Evolutionary conservation across 2,113 vertebrate species (phyloP).

Genomic region (Ardeotis arabs): DNA sequence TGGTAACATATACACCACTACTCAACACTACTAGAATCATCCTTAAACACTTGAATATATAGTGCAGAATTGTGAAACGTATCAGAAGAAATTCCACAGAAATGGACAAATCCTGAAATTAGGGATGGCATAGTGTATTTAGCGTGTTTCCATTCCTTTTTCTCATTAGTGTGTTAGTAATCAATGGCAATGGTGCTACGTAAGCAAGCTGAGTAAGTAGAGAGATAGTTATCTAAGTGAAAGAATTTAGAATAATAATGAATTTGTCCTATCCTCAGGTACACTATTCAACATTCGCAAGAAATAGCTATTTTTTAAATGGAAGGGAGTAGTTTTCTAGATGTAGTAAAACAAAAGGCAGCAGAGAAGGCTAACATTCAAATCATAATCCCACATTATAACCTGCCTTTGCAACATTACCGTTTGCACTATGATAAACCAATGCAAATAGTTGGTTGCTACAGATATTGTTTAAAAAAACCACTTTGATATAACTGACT

Average conservation of each 20-base stretch:
- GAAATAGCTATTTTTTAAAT: conserved; percentile 58
- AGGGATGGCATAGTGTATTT: conserved; percentile 53
- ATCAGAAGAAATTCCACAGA: conserved; percentile 82
- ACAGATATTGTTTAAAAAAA: conserved; percentile 90
- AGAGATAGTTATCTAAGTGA: conserved; percentile 27
- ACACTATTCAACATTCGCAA: conserved; percentile 59
- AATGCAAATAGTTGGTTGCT: conserved; percentile 88
- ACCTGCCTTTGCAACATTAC: conserved; percentile 84
- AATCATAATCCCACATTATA: conserved; percentile 67
- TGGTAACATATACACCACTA: conserved; percentile 67
- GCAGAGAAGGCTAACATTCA: conserved; percentile 22
- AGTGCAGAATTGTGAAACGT: conserved; percentile 80
- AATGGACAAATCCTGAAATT: conserved; percentile 55
- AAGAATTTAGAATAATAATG: conserved; percentile 5
- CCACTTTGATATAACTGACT: conserved; percentile 91
- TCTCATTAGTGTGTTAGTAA: conserved; percentile 59
- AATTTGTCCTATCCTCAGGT: conserved; percentile 64
- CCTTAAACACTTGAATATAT: conserved; percentile 89
- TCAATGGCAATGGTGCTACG: conserved; percentile 77
- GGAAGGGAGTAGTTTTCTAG: conserved; percentile 57
- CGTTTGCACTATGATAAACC: conserved; percentile 92
- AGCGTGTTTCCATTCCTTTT: conserved; percentile 69
- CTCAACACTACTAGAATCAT: conserved; percentile 73
- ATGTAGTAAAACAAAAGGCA: conserved; percentile 46
- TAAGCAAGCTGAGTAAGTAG: conserved; percentile 60